These are phyloP conservation scores for Amiota communis DNA, from an alignment of 2,888 invertebrate species.

Conservation along the genomic window DNA sequence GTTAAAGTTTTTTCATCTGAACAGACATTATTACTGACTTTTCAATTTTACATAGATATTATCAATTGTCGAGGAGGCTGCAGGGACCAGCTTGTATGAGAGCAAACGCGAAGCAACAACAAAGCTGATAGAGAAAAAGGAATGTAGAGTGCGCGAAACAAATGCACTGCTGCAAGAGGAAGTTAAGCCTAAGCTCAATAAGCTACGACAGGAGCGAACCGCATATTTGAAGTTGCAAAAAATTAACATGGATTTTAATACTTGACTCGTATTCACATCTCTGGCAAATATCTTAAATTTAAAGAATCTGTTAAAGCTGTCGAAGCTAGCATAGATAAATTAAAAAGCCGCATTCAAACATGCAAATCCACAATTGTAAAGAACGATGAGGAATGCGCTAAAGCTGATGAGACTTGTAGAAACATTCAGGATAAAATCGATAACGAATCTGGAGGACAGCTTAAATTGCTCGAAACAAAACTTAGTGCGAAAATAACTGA, in stretches of 20 bases:
- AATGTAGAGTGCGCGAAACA: constrained; percentile 90
- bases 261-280: no score
- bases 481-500: no score
- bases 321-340: constrained; percentile 75
- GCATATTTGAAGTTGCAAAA: constrained; percentile 92
- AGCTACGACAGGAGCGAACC: constrained; percentile 87
- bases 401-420: constrained; percentile 77
- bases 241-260: constrained; percentile 89
- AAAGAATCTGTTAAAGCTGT: constrained; percentile 75
- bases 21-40: background rate
- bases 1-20: no score
- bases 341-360: constrained; percentile 76
- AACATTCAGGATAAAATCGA: constrained; percentile 79
- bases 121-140: constrained; percentile 93
- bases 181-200: constrained; percentile 90
- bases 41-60: constrained; percentile 78
- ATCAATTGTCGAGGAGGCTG: constrained; percentile 96
- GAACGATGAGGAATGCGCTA: constrained; percentile 75
- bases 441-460: no score
- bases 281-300: constrained; percentile 73
- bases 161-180: constrained; percentile 86
- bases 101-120: constrained; percentile 90
- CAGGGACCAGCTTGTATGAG: constrained; percentile 97
- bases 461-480: no score
- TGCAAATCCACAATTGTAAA: constrained; percentile 76